A percentile compares a stretch with the other conserved stretches of the same genome.
Evolutionary conservation across 2,113 vertebrate genomes (phyloP).

Genomic region (Xyliphius kryptos): DNA sequence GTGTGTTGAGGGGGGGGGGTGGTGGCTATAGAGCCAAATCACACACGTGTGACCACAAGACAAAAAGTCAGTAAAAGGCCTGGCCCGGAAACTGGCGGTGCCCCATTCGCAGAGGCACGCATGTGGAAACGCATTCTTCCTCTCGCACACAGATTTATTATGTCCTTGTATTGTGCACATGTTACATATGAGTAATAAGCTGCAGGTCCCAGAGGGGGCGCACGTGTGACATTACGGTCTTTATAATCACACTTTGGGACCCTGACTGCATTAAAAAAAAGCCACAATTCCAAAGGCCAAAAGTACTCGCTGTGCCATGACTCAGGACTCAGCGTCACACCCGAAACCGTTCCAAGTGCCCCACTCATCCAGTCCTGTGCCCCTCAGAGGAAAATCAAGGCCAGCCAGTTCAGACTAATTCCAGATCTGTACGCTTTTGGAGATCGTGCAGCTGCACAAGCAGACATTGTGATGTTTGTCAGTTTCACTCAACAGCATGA

Average conservation of each 20-base stretch:
- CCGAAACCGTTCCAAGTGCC: too few relatives aligned
- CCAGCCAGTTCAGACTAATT: not conserved
- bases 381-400: not conserved
- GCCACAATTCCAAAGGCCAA: not conserved
- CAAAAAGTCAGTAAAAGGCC: conserved; percentile 62
- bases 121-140: conserved; percentile 17
- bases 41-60: conserved; percentile 72
- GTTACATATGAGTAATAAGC: conserved; percentile 16
- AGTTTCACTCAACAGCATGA: too few relatives aligned
- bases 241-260: too few relatives aligned
- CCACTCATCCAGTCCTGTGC: too few relatives aligned
- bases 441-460: not conserved
- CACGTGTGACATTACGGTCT: conserved; percentile 11
- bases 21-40: conserved; percentile 58
- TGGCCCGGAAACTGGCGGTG: conserved; percentile 57
- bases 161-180: conserved; percentile 6
- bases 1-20: conserved; percentile 44
- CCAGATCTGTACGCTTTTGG: not conserved
- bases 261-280: too few relatives aligned
- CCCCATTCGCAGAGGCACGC: conserved; percentile 25
- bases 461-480: too few relatives aligned
- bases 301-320: too few relatives aligned
- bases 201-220: conserved; percentile 5
- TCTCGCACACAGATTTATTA: conserved; percentile 3
- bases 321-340: too few relatives aligned